Evolutionary conservation across 2,888 invertebrate species (phyloP).

Genomic region (Dryadula phaetusa): DNA sequence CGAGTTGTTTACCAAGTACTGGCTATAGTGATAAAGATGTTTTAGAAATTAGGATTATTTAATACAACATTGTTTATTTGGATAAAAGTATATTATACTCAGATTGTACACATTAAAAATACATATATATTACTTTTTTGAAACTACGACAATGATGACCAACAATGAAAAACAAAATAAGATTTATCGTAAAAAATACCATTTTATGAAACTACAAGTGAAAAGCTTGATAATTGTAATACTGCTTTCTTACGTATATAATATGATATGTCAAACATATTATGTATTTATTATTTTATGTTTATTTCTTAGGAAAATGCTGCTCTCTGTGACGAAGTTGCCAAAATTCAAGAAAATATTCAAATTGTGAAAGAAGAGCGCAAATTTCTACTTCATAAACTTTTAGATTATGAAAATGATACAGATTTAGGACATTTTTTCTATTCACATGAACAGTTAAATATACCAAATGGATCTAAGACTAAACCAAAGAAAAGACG

Average conservation of each 20-base stretch:
- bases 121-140: background rate
- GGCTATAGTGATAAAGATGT: background rate
- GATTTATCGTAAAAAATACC: conserved; percentile 86
- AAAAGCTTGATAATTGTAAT: conserved; percentile 88
- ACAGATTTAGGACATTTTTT: conserved; percentile 58
- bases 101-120: background rate
- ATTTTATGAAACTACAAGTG: conserved; percentile 85
- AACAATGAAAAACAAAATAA: conserved; percentile 61
- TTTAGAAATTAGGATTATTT: too few species aligned
- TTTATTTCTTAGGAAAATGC: conserved; percentile 88
- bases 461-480: conserved; percentile 61
- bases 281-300: conserved; percentile 16
- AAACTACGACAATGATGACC: background rate
- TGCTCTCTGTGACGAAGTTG: conserved; percentile 94
- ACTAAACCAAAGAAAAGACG: conserved; percentile 65
- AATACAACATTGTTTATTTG: too few species aligned
- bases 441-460: conserved; percentile 56
- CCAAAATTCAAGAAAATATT: conserved; percentile 92
- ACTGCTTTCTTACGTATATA: conserved; percentile 40
- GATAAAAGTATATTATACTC: background rate
- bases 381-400: conserved; percentile 90
- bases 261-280: background rate
- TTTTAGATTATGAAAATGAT: conserved; percentile 87
- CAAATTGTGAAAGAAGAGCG: conserved; percentile 92
- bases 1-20: background rate